phyloP scores from a whole-genome alignment of 2,113 vertebrate species.

The Myotis lucifugus region DNA sequence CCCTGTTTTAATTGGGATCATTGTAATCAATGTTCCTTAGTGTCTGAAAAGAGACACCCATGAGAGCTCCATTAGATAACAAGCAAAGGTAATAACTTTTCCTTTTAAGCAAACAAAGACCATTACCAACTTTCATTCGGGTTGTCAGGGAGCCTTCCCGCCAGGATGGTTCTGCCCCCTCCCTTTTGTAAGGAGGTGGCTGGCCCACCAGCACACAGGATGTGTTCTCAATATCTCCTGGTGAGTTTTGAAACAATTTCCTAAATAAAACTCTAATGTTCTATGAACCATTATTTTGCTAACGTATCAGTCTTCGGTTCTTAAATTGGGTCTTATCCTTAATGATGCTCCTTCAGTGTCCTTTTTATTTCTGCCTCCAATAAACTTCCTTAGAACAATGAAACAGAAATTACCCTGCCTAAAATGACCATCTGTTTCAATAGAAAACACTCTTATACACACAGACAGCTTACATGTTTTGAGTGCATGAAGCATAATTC shows the following conservation, averaged over 20 bases:
- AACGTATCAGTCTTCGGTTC: conserved; percentile 27
- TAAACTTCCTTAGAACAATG: conserved; percentile 66
- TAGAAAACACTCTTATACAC: conserved; percentile 44
- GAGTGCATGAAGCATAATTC: conserved; percentile 69
- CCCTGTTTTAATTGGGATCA: conserved; percentile 60
- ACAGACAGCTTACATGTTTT: background rate
- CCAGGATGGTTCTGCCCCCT: conserved; percentile 35
- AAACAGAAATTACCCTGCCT: conserved; percentile 60
- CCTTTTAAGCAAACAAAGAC: conserved; percentile 72
- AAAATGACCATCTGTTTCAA: conserved; percentile 59
- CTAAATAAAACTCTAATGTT: conserved; percentile 41
- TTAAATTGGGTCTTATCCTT: background rate
- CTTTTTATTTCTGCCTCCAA: conserved; percentile 55
- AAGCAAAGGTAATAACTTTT: conserved; percentile 74
- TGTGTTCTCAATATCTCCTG: conserved; percentile 46
- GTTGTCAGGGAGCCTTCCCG: conserved; percentile 33
- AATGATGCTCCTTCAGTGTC: background rate
- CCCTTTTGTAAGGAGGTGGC: conserved; percentile 34
- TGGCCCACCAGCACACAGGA: conserved; percentile 6
- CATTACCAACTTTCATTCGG: conserved; percentile 69
- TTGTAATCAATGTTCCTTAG: conserved; percentile 64
- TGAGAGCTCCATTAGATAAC: conserved; percentile 62
- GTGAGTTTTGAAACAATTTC: conserved; percentile 62
- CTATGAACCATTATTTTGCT: background rate
- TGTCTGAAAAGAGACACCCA: conserved; percentile 52